phyloP scores from a whole-genome alignment of 2,113 vertebrate species.

The Centropus bengalensis region DNA sequence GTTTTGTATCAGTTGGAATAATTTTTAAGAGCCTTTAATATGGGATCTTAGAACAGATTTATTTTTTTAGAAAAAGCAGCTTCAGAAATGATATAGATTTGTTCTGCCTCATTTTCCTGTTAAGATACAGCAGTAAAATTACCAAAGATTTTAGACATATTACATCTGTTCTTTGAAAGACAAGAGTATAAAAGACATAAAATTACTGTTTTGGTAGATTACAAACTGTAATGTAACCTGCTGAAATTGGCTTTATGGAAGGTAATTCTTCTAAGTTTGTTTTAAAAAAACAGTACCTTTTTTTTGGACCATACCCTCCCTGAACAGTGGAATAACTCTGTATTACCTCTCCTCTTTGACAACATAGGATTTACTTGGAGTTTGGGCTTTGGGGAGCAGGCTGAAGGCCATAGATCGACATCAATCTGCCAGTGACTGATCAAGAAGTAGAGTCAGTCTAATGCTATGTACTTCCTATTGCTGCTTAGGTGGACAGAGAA shows the following conservation, averaged over 20 bases:
- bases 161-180: not conserved
- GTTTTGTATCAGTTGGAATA: slow-evolving; percentile 11
- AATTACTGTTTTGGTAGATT: slow-evolving; percentile 21
- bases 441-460: not conserved
- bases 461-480: not conserved
- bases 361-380: not conserved
- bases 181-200: slow-evolving; percentile 8
- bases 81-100: not conserved
- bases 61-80: not conserved
- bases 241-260: not conserved
- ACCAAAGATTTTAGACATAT: slow-evolving; percentile 29
- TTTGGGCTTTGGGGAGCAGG: not conserved
- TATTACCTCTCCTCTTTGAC: not conserved
- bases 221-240: not conserved
- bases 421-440: not conserved
- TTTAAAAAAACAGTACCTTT: not conserved
- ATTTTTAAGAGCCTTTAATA: slow-evolving; percentile 32
- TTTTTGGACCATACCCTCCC: not conserved
- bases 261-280: not conserved
- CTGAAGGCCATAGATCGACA: not conserved
- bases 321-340: not conserved
- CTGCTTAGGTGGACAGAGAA: not conserved
- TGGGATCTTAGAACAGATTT: not conserved
- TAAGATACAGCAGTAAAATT: slow-evolving; percentile 8
- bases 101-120: not conserved